Conservation (phyloP, 2,113 vertebrate genomes). For the Ageneiosus marmoratus region DNA sequence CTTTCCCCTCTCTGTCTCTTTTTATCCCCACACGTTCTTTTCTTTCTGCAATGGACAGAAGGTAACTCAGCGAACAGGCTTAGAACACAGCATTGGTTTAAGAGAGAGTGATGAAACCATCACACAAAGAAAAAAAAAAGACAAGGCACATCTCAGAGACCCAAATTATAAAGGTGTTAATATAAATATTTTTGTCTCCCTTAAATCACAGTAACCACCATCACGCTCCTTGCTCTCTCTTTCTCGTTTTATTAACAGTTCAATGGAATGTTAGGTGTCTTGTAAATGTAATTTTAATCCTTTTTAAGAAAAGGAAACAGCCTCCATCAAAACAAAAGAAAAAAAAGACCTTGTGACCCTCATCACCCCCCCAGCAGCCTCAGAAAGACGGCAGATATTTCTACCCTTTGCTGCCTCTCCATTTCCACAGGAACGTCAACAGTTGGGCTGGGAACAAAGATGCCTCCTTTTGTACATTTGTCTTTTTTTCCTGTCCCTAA, state of each 20-base stretch:
- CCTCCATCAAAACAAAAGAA: constrained; percentile 54
- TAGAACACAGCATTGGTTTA: constrained; percentile 35
- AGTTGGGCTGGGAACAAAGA: constrained; percentile 84
- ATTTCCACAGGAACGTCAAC: constrained; percentile 84
- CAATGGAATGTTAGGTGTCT: constrained; percentile 88
- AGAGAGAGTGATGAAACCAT: constrained; percentile 76
- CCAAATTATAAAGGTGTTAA: constrained; percentile 67
- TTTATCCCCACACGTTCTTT: constrained; percentile 45
- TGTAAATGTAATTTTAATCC: constrained; percentile 97
- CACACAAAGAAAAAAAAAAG: constrained; percentile 75
- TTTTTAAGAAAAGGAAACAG: constrained; percentile 79
- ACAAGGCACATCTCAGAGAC: constrained; percentile 61
- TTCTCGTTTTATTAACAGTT: constrained; percentile 91
- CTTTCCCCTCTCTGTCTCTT: constrained; percentile 59
- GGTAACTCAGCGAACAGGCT: constrained; percentile 59
- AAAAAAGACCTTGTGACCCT: constrained; percentile 75
- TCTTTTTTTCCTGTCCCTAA: constrained; percentile 81
- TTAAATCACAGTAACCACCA: constrained; percentile 55
- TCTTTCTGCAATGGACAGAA: constrained; percentile 44
- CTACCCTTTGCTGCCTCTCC: constrained; percentile 78
- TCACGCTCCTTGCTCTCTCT: constrained; percentile 75
- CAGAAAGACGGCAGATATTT: constrained; percentile 57
- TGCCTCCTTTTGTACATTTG: constrained; percentile 92
- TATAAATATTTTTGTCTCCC: constrained; percentile 73
- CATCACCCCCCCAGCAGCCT: constrained; percentile 65